Percentiles rank a stretch among this genome's conserved stretches.
Evolutionary conservation across 2,888 invertebrate genomes (phyloP).

Genomic region (Heliconius cydno): DNA sequence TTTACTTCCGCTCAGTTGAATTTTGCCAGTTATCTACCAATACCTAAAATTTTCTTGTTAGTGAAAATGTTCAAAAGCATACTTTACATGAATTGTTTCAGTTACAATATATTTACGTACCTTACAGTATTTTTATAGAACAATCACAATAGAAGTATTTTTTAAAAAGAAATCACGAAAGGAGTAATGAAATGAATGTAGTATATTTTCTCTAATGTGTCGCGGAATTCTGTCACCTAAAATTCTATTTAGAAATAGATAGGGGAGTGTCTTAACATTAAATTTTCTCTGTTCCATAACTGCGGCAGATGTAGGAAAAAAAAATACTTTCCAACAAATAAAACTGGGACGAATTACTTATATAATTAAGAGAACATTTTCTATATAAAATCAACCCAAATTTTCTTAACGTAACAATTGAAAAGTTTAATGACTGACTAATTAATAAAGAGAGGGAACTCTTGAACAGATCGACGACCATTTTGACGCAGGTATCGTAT

Average conservation of each 20-base stretch:
- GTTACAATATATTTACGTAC: too few species aligned
- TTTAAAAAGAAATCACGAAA: too few species aligned
- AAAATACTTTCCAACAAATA: background rate
- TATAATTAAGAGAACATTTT: slow-evolving; percentile 16
- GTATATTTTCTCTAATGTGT: too few species aligned
- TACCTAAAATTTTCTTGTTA: slow-evolving; percentile 21
- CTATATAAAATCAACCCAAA: slow-evolving; percentile 19
- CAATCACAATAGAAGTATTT: too few species aligned
- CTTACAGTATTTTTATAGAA: too few species aligned
- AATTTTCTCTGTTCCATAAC: too few species aligned
- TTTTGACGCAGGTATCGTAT: slow-evolving; percentile 22
- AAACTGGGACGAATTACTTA: background rate
- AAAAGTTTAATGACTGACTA: slow-evolving; percentile 33
- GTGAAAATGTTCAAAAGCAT: slow-evolving; percentile 8
- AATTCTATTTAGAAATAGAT: too few species aligned
- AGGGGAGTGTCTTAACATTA: too few species aligned
- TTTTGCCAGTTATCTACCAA: slow-evolving; percentile 25
- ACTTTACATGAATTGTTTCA: background rate
- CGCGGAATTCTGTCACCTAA: too few species aligned
- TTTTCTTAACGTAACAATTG: slow-evolving; percentile 32
- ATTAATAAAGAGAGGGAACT: slow-evolving; percentile 34
- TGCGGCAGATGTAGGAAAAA: background rate
- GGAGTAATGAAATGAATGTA: too few species aligned
- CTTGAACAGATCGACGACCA: slow-evolving; percentile 24
- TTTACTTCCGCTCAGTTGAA: slow-evolving; percentile 15